Conservation (phyloP, 2,888 invertebrate species). For the Schizaphis graminum region DNA sequence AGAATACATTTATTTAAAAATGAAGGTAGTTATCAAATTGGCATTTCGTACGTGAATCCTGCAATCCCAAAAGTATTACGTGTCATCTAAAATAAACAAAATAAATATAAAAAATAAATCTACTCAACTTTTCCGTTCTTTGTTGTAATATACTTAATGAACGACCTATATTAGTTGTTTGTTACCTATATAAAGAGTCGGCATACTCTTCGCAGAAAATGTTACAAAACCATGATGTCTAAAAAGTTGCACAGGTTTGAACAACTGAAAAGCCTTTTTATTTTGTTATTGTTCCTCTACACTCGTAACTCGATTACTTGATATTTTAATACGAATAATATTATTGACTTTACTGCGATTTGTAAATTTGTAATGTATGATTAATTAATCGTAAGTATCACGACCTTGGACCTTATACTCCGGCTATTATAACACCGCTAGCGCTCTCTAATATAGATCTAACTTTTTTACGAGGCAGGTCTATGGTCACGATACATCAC, state of each 20-base stretch:
- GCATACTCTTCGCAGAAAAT: too few species aligned
- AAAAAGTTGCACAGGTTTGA: too few species aligned
- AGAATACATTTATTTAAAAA: neutral
- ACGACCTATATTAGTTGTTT: neutral
- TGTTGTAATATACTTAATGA: neutral
- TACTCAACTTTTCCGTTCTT: neutral
- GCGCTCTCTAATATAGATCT: too few species aligned
- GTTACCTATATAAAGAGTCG: too few species aligned
- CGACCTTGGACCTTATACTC: too few species aligned
- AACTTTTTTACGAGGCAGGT: too few species aligned
- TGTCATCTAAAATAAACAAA: neutral
- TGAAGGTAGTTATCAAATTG: neutral
- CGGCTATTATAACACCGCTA: too few species aligned
- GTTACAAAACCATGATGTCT: too few species aligned
- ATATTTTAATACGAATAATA: neutral
- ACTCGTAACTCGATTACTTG: neutral
- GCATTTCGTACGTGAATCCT: neutral
- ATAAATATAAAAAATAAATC: neutral
- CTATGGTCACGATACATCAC: too few species aligned
- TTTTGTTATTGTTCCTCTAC: neutral
- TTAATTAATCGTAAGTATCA: neutral
- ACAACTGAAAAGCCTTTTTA: too few species aligned
- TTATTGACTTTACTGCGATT: neutral
- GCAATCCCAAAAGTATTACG: neutral
- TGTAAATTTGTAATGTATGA: neutral